These are phyloP conservation scores for Vanessa cardui DNA, from an alignment of 2,888 invertebrate genomes.

Conservation along the genomic window DNA sequence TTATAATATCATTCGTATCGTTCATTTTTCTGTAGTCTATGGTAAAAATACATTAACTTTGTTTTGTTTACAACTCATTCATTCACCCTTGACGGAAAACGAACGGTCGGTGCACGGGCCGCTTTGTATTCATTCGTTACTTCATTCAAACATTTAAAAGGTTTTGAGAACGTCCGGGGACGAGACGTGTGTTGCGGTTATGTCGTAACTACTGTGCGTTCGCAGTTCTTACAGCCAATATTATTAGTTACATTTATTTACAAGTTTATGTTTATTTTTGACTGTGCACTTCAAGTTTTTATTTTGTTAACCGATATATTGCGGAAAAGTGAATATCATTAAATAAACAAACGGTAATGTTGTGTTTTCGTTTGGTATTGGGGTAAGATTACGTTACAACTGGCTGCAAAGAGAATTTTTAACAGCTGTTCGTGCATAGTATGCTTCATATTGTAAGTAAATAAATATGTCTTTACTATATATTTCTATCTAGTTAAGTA, in stretches of 20 bases:
- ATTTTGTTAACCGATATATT: slow-evolving; percentile 23
- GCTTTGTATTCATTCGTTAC: slow-evolving; percentile 30
- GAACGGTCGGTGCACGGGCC: too few relatives aligned
- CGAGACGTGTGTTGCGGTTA: slow-evolving; percentile 72
- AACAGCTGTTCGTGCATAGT: slow-evolving; percentile 75
- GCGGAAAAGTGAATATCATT: slow-evolving; percentile 45
- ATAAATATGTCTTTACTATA: slow-evolving; percentile 32
- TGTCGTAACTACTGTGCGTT: slow-evolving; percentile 76
- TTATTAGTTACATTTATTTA: slow-evolving; percentile 15
- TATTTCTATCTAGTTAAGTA: not conserved
- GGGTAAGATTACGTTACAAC: slow-evolving; percentile 53
- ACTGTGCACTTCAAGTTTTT: slow-evolving; percentile 28
- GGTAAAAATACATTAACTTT: slow-evolving; percentile 17
- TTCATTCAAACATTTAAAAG: slow-evolving; percentile 43
- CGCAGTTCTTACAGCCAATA: slow-evolving; percentile 57
- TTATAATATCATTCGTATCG: slow-evolving; percentile 4
- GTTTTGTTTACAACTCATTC: slow-evolving; percentile 35
- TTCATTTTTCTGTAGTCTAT: slow-evolving; percentile 19
- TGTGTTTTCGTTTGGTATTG: slow-evolving; percentile 69
- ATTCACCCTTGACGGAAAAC: slow-evolving; percentile 10
- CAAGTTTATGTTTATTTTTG: slow-evolving; percentile 30
- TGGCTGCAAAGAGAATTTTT: slow-evolving; percentile 55
- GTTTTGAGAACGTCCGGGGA: slow-evolving; percentile 56
- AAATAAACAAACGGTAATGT: slow-evolving; percentile 60
- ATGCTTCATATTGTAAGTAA: slow-evolving; percentile 76